Evolutionary conservation across 2,888 invertebrate species (phyloP).

Genomic region (Meandrusa payeni): DNA sequence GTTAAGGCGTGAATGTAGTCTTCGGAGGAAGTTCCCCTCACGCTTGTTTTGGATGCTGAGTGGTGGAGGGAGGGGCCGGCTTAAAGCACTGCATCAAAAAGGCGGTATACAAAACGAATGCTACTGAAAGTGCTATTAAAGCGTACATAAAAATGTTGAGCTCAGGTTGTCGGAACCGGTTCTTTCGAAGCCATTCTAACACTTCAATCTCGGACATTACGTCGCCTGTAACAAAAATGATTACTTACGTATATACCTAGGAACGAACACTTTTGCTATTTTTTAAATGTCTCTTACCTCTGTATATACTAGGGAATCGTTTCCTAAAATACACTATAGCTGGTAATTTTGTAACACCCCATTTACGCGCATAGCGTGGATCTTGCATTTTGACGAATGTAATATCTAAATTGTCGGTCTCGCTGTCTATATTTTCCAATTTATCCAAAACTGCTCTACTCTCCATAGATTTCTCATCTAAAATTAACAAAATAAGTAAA

Average conservation of each 20-base stretch:
- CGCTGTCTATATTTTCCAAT: slow-evolving; percentile 96
- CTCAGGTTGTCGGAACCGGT: slow-evolving; percentile 95
- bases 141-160: slow-evolving; percentile 97
- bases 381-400: slow-evolving; percentile 97
- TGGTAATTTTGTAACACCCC: slow-evolving; percentile 95
- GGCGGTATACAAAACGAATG: slow-evolving; percentile 94
- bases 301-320: slow-evolving; percentile 94
- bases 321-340: slow-evolving; percentile 95
- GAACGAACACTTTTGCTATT: too few relatives aligned
- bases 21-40: slow-evolving; percentile 52
- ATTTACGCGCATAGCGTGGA: slow-evolving; percentile 93
- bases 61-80: slow-evolving; percentile 83
- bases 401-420: slow-evolving; percentile 96
- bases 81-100: slow-evolving; percentile 95
- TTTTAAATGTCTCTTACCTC: slow-evolving; percentile 79
- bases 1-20: too few relatives aligned
- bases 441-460: slow-evolving; percentile 91
- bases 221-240: slow-evolving; percentile 84
- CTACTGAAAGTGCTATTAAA: slow-evolving; percentile 90
- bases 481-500: slow-evolving; percentile 30
- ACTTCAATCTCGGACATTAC: slow-evolving; percentile 92
- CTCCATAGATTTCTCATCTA: slow-evolving; percentile 91
- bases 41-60: slow-evolving; percentile 84
- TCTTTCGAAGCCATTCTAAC: slow-evolving; percentile 95
- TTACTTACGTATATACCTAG: too few relatives aligned